Evolutionary conservation across 2,113 vertebrate species (phyloP), one percentile per base, ranked within the genome.

Genomic region (Egretta garzetta): DNA sequence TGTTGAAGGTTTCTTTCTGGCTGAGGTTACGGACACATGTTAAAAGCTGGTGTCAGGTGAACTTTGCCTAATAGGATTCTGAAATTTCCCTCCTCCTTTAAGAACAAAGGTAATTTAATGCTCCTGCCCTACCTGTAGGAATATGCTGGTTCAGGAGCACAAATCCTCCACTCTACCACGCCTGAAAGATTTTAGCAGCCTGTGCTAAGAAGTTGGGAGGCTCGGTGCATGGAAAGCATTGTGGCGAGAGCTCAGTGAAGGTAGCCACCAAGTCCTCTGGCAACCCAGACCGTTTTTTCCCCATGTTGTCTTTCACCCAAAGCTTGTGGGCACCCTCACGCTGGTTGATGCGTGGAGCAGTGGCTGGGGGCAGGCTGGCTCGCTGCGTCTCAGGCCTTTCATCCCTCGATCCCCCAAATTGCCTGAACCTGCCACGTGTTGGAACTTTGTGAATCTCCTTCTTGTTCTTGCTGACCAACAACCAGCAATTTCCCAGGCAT

Each of bases 241-340:
- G 21, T 1, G 3, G 47, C 0, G 0, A 59, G 50, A 73, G 19
- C 64, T 81, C 1, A 0, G 22, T 58, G 27, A 91, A 59, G 2
- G 23, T 12, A 74, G 11, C 16, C 55, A 37, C 32, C 22, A 20
- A 9, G 1, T 60, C 12, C 33, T 12, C n/a, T 55, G 74, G 79
- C 41, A 83, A 50, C 20, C 19, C 39, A 35, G 20, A 56, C 30
- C 0, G 1, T 16, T 33, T 88, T 64, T 86, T 37, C 23, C 35
- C 23, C 18, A 5, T 6, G 10, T 41, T 56, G 15, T 59, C 64
- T 74, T 84, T 43, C 27, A 53, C 64, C 16, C n/a, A 30, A 28
- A 86, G 28, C 32, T 67, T 4, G 1, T 12, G 43, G 39, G 14
- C 28, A 55, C 27, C 71, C 35, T 73, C 4, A 4, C 10, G 0